Conservation (phyloP, 2,888 invertebrate genomes). For the Tholera decimalis region DNA sequence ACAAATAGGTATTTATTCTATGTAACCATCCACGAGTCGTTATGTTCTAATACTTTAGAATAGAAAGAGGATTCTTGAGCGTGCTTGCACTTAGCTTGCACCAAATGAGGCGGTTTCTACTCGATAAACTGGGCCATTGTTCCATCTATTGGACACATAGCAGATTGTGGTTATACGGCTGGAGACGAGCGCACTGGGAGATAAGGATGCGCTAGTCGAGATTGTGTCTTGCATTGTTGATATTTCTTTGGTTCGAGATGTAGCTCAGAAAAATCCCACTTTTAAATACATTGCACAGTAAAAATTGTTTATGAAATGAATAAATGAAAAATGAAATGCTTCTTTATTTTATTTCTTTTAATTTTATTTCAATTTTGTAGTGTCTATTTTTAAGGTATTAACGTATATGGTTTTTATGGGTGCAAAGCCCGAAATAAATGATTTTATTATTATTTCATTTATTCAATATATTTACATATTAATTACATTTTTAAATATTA, state of each 20-base stretch:
- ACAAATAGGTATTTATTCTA: conserved; percentile 14
- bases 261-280: too few relatives aligned
- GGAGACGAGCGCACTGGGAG: neutral
- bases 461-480: too few relatives aligned
- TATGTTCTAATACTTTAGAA: conserved; percentile 52
- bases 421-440: too few relatives aligned
- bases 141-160: conserved; percentile 24
- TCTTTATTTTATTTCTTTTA: too few relatives aligned
- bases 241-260: neutral
- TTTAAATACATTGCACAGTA: too few relatives aligned
- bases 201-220: neutral
- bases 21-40: conserved; percentile 15
- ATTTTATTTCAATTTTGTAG: too few relatives aligned
- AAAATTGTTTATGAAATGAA: too few relatives aligned
- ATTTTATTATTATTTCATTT: too few relatives aligned
- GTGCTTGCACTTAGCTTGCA: conserved; percentile 28
- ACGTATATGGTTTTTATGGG: too few relatives aligned
- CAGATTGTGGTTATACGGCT: conserved; percentile 6
- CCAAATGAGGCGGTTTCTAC: conserved; percentile 42
- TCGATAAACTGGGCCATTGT: conserved; percentile 16
- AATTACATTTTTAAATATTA: too few relatives aligned
- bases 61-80: conserved; percentile 19
- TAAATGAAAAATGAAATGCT: too few relatives aligned
- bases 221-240: neutral
- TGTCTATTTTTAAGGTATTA: too few relatives aligned